Conservation (phyloP, 2,113 vertebrate species). For the Elephas maximus region DNA sequence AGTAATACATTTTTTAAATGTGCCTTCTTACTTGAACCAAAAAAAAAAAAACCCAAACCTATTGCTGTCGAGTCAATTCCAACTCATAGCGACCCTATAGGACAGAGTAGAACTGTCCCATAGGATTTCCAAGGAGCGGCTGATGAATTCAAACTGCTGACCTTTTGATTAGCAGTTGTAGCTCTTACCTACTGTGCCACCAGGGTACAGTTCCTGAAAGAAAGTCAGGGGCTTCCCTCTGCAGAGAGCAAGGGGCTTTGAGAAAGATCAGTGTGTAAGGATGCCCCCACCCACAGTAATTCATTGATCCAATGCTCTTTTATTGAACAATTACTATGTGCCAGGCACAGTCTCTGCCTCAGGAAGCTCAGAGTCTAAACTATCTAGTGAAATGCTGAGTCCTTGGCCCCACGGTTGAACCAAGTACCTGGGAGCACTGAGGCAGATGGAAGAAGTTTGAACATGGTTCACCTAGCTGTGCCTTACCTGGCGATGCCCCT, state of each 20-base stretch:
- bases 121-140: too few species aligned
- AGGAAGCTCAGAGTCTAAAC: too few species aligned
- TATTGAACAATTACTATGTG: too few species aligned
- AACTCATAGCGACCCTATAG: too few species aligned
- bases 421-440: background rate
- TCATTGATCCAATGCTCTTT: accelerated
- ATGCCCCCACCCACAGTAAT: background rate
- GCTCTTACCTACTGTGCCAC: too few species aligned
- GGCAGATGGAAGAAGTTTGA: background rate
- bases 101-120: too few species aligned
- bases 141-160: too few species aligned
- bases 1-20: background rate
- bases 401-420: background rate
- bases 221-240: background rate
- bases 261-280: background rate
- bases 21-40: background rate
- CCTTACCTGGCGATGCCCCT: too few species aligned
- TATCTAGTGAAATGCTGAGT: background rate
- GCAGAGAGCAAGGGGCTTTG: background rate
- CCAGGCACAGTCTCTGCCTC: background rate
- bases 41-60: too few species aligned
- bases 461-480: background rate
- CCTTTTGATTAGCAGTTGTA: too few species aligned
- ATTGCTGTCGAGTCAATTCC: too few species aligned
- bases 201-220: background rate